Conservation (phyloP, 2,113 vertebrate species). For the Siphamia tubifer region DNA sequence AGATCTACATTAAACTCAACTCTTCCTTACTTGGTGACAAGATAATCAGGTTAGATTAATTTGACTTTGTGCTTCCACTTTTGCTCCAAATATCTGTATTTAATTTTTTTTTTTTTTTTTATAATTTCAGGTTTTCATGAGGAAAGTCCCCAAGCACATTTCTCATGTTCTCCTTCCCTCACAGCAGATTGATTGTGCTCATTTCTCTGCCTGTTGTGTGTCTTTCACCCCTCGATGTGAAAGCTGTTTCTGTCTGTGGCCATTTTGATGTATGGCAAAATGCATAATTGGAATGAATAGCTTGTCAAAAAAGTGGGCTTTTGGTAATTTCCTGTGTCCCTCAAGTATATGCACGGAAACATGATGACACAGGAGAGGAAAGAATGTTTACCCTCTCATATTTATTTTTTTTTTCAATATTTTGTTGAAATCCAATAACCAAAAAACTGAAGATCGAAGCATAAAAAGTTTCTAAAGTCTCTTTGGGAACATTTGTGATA, state of each 20-base stretch:
- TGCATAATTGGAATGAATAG: constrained; percentile 49
- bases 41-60: too few species aligned
- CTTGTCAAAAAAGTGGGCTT: constrained; percentile 39
- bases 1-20: not conserved
- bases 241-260: not conserved
- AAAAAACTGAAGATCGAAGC: too few species aligned
- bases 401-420: not conserved
- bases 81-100: not conserved
- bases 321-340: constrained; percentile 40
- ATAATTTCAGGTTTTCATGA: not conserved
- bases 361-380: not conserved
- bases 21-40: too few species aligned
- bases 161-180: not conserved
- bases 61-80: not conserved
- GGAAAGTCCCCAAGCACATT: too few species aligned
- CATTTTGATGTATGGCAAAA: constrained; percentile 10
- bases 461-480: too few species aligned
- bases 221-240: not conserved
- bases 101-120: too few species aligned
- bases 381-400: not conserved
- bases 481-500: too few species aligned
- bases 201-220: not conserved
- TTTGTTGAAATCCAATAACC: not conserved
- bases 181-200: not conserved
- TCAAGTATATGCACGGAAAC: constrained; percentile 8